These are phyloP conservation scores for Solenopsis fugax DNA, from an alignment of 1,140 invertebrate genomes.

Conservation along the genomic window DNA sequence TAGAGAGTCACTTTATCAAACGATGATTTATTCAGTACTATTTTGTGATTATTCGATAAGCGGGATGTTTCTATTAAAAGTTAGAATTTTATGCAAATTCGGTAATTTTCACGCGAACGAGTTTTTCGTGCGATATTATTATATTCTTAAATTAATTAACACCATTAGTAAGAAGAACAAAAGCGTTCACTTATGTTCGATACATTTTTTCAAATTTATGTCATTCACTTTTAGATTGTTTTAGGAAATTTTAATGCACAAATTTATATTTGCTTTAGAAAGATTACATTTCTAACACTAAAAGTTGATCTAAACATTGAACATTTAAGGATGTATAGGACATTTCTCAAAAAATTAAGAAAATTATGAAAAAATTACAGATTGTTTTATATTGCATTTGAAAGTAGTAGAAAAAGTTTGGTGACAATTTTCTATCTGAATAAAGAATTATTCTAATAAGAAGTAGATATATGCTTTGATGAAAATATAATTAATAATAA, in stretches of 20 bases:
- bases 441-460: too few relatives aligned
- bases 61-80: not conserved
- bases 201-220: not conserved
- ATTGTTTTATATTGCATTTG: too few relatives aligned
- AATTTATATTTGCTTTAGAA: not conserved
- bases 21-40: not conserved
- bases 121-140: not conserved
- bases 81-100: not conserved
- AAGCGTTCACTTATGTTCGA: not conserved
- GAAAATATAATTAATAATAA: too few relatives aligned
- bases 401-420: too few relatives aligned
- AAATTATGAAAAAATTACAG: too few relatives aligned
- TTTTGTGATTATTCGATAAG: not conserved
- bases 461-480: too few relatives aligned
- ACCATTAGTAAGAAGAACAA: not conserved
- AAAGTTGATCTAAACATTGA: not conserved
- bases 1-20: not conserved
- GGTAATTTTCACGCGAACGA: not conserved
- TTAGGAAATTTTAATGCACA: not conserved
- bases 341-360: too few relatives aligned
- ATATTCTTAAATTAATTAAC: not conserved
- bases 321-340: not conserved
- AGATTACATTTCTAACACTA: conserved; percentile 1
- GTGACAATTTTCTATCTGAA: too few relatives aligned
- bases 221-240: not conserved